Base-by-base conservation (phyloP, 2,797 vertebrate genomes). In the Acestrorhynchus altus region DNA sequence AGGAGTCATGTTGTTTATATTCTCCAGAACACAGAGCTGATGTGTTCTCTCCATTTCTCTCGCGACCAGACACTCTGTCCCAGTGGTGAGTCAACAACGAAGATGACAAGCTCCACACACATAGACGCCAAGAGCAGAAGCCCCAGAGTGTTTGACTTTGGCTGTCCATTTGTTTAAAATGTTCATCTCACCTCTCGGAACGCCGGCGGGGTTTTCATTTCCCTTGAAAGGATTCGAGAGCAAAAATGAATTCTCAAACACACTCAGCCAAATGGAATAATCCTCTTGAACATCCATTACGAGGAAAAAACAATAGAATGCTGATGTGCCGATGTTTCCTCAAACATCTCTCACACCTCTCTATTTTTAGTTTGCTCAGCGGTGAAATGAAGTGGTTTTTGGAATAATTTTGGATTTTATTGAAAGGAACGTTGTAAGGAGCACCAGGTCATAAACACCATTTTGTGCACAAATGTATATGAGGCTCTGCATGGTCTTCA, bases 21-120 rank as follows among this genome's bases (percentile, higher is more conserved):
- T 78, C 52, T 16, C 31, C 67, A 80, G 42, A 65, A 88, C 79
- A 83, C 77, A 84, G 85, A 87, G 81, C 81, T 0, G 78, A 85
- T 80, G 75, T 85, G 82, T 81, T 73, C 81, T 80, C 8, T 20
- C 47, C 68, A 79, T 83, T 88, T 84, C 77, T 86, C 87, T 83
- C 71, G 40, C 56, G 68, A 52, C 35, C 74, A 77, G 65, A 77
- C 72, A 51, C 61, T 66, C 66, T 24, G 67, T 76, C 72, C 67
- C 67, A 61, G 42, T 10, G 51, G 40, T 61, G 52, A 71, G 78
- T 83, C 83, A 81, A 76, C 74, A 83, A 72, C 9, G 60, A 80
- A 80, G 60, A 24, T 12, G 56, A 76, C 77, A 26, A 24, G 22
- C 60, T 61, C 74, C 24, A 51, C 72, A 63, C 18, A 35, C 42